Evolutionary conservation across 1,140 invertebrate species (phyloP), one percentile per base, ranked within the genome.

Genomic region (Trypoxylus dichotomus): DNA sequence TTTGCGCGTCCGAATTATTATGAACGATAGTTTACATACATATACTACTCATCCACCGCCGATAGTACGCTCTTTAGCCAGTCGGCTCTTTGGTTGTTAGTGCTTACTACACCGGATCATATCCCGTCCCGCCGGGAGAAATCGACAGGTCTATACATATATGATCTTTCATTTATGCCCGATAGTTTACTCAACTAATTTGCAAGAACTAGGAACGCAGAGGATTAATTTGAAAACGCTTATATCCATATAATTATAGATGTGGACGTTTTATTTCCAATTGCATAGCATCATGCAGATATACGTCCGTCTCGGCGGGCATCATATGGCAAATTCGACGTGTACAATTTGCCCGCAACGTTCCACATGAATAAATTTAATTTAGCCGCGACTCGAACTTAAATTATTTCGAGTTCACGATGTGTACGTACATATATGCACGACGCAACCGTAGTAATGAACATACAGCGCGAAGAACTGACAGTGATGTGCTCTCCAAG

Each of bases 341-440:
- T 68, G 27, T 29, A 68, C 60, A 68, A 68, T 68, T 68, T 68
- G 60, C 60, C 60, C 24, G 60, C 24, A 68, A 68, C 60, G 60
- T 24, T 68, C 60, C n/a, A 41, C 37, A 73, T 37, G 71, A 73
- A 73, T 42, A 73, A 37, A 41, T 43, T 75, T 47, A 41, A 43
- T 47, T 47, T 75, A 75, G 21, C 43, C 73, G 73, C 73, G 41
- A 8, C 32, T 75, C 11, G 11, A 41, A 43, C 15, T 43, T 43
- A 43, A 75, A 43, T 75, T 75, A 75, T 75, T 21, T 47, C 73
- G 21, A 63, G 60, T 24, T 24, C 60, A 63, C 60, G 21, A 63
- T 24, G 21, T 63, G 60, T 63, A 27, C 60, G 60, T 63, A 24
- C 60, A 6, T 25, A 11, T 27, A 63, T 63, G 60, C 60, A 27